Evolutionary conservation across 2,113 vertebrate species (phyloP), one percentile per base, ranked within the genome.

Genomic region (Caranx melampygus): DNA sequence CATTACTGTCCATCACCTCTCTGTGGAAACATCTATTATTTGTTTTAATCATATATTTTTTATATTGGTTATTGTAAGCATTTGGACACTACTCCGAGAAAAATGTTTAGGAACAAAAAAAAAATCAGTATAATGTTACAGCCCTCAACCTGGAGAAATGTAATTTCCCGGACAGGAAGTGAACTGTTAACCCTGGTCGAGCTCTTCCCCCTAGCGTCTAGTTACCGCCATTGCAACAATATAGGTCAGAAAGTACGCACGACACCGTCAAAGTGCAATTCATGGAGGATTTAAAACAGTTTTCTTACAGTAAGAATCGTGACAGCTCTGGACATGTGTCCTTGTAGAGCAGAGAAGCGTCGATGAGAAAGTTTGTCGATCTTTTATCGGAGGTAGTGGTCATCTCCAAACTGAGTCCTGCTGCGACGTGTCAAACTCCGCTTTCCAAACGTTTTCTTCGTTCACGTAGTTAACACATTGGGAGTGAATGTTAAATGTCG

Each of bases 231-330:
- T 59, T 88, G 83, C 93, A 93, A 71, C 72, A 79, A 71, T 13
- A 79, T 0, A 8, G 2, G 11, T 37, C n/a, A 52, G 0, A 10
- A 0, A 4, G 16, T 8, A 0, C 45, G 18, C n/a, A 16, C 2
- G 15, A 3, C 0, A 1, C 4, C 6, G 12, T 2, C 6, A 54
- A 34, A 45, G 26, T 21, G 1, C 11, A 1, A 33, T 13, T 68
- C 0, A 12, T 10, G 42, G 2, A 6, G 3, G 4, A 40, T 12
- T 55, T 55, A 1, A 67, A 72, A 31, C 1, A 20, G 20, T 3
- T 35, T 60, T 47, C 95, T 95, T 91, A 95, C 95, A 94, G 61
- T 3, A 94, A 45, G 76, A 90, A 93, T 5, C 94, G 91, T 2
- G 95, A 90, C 1, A 93, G 79, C 73, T 94, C 94, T 57, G 93